Evolutionary conservation across 2,113 vertebrate species (phyloP).

Genomic region (Climacteris rufus): DNA sequence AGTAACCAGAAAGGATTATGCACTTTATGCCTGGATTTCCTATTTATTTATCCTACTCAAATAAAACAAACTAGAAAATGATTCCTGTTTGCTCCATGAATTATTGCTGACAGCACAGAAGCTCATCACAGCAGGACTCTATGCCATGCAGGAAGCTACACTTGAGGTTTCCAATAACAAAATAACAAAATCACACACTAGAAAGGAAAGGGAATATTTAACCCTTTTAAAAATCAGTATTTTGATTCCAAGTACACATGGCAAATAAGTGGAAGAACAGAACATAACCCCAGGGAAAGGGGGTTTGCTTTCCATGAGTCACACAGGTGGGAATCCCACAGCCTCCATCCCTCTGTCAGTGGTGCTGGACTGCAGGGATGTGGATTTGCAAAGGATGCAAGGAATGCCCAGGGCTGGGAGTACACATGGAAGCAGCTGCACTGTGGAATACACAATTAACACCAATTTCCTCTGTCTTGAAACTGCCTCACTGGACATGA

Average conservation of each 20-base stretch:
- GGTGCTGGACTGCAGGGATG: not conserved
- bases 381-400: not conserved
- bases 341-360: not conserved
- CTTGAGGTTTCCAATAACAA: accelerated
- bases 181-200: not conserved
- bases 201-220: not conserved
- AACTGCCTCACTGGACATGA: not conserved
- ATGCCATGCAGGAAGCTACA: not conserved
- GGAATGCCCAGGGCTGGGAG: not conserved
- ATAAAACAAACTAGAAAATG: not conserved
- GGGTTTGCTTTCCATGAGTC: not conserved
- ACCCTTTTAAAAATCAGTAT: not conserved
- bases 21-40: not conserved
- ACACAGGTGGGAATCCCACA: not conserved
- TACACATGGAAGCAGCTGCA: not conserved
- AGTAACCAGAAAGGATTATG: not conserved
- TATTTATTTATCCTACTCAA: not conserved
- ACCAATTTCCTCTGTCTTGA: not conserved
- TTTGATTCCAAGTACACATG: not conserved
- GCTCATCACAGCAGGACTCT: not conserved
- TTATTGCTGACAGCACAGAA: not conserved
- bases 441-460: not conserved
- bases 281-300: not conserved
- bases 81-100: not conserved
- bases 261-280: not conserved